Base-by-base conservation (phyloP, 2,888 invertebrate genomes). In the Frankliniella intonsa region DNA sequence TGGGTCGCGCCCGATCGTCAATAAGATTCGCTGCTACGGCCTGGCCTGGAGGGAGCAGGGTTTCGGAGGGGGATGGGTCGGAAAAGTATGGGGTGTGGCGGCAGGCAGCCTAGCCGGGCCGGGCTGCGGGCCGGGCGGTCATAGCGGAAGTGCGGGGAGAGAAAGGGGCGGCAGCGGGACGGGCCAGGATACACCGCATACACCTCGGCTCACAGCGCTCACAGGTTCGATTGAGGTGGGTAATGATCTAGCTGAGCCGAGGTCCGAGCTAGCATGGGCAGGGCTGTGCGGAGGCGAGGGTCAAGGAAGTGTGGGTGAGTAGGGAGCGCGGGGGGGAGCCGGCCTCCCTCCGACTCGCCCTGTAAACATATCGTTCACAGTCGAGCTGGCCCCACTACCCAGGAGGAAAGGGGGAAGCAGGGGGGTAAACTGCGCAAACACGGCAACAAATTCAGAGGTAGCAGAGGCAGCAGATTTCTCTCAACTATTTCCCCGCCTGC, bases 1-100 rank as follows among this genome's bases (percentile, higher is more conserved):
- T 76, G 69, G 69, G 69, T 76, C 69, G 69, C 69, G 22, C 69
- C 69, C 69, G 69, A 76, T 76, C 69, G 25, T 76, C 69, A 76
- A 76, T 76, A 76, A 76, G 69, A 76, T 76, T 76, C 69, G 22
- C 25, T 76, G 69, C 22, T 8, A 25, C 25, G 69, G 69, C 25
- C 22, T 76, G 69, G 69, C 25, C 22, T 76, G 69, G 69, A 25
- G 22, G 69, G 69, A 62, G 62, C 19, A 55, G 55, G 55, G 17
- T 38, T 5, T 12, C 7, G 62, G 62, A 3, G 62, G n/a, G 62
- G 62, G 14, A 62, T 0, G 14, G 62, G 62, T 17, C 62, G 62
- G 55, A 17, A 17, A 14, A 38, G 55, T 62, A 62, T 62, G 19
- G 38, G 38, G 38, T 38, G 38, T 38, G 38, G 38, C 62, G 62